Evolutionary conservation across 2,888 invertebrate species (phyloP), one percentile per base, ranked within the genome.

Genomic region (Thecophora atra): DNA sequence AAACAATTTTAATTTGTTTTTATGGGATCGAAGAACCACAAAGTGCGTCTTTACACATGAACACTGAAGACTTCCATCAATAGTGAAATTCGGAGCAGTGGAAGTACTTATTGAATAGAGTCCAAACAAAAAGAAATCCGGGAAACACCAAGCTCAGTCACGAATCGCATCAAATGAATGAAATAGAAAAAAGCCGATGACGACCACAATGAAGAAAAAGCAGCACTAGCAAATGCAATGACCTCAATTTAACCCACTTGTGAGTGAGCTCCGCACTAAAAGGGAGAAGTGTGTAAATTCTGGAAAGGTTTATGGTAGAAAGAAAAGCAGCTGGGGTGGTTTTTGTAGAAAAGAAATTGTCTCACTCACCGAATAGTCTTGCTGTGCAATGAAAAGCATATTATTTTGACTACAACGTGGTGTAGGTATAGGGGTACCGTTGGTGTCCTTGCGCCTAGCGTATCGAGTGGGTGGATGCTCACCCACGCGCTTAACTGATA

Each of bases 381-480:
- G 44, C 19, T 70, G 52, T 30, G 47, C 15, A 71, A 37, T 58
- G 26, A 44, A 68, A 68, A 62, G 67, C 67, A 68, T 67, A 72
- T 71, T 65, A 71, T 68, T 72, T 62, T 54, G n/a, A 54, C 52
- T 72, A 67, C 72, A 68, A 58, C 47, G 54, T 30, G 51, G 42
- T 69, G 51, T 69, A 60, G 60, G 28, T 69, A 69, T 69, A 28
- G 51, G n/a, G n/a, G n/a, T n/a, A 62, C 62, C 30, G 52, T 62
- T 44, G 63, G 76, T 78, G 80, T 81, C 81, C 81, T 81, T 81
- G 81, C 77, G 77, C 81, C 79, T 79, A 78, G 77, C 82, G 77
- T 79, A 81, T 81, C 75, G 4, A 19, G 37, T 13, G 62, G 62
- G 63, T 62, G 13, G n/a, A 51, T 37, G 70, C 44, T 44, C n/a